Evolutionary conservation across 2,888 invertebrate species (phyloP), one percentile per base, ranked within the genome.

Genomic region (Pasiphila rectangulata): DNA sequence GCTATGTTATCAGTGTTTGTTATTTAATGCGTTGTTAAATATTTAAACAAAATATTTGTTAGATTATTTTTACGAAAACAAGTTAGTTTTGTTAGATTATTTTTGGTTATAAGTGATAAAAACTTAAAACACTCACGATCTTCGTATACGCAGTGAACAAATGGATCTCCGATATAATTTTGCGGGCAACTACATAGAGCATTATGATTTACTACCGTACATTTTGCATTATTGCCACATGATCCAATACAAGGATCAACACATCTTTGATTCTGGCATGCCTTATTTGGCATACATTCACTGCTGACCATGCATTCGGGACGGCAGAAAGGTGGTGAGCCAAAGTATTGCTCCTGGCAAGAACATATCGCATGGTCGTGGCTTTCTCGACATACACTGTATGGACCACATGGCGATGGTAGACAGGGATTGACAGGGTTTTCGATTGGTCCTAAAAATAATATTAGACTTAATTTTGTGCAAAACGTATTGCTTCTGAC

Each of bases 281-380:
- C 94, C 72, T 90, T 93, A 68, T 95, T 94, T 67, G 93, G 93
- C 61, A 93, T 83, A 77, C 96, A 96, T 69, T 96, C 96, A 34
- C 94, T 92, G 78, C 94, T 95, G 53, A 94, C 92, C 76, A 94
- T 92, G 74, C 96, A 96, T 85, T 95, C 95, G 9, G 95, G 95
- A 38, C 93, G 90, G 75, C 94, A 95, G 63, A 91, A 91, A 9
- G 94, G 94, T 41, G 96, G 95, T 46, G 93, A 91, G 29, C 96
- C 96, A 63, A 93, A 91, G 75, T 94, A 96, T 75, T 93, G 92
- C 63, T 92, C 89, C 69, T 93, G 91, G 67, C 96, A 96, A 46
- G 95, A 94, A 75, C 96, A 96, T 35, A 95, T 94, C 21, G 95
- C 94, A 69, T 95, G 93, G 40, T 91, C 92, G 65, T 93, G 92